Conservation (phyloP, 2,113 vertebrate genomes). For the Pseudorasbora parva region DNA sequence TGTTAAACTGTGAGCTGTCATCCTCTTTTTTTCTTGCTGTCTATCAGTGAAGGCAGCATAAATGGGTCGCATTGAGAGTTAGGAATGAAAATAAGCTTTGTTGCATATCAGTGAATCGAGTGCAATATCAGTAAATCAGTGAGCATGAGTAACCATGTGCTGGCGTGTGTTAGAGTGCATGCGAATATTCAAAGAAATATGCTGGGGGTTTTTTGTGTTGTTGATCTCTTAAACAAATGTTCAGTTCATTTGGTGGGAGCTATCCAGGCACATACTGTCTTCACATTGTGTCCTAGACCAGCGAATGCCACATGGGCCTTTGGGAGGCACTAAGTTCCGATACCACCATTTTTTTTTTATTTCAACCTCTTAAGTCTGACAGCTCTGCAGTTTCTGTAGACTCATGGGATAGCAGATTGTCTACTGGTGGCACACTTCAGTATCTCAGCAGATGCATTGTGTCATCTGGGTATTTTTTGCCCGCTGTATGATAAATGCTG, state of each 20-base stretch:
- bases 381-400: background rate
- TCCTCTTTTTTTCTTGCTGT: background rate
- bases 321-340: background rate
- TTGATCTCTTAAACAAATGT: background rate
- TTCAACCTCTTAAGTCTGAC: background rate
- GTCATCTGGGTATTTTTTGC: background rate
- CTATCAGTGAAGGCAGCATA: background rate
- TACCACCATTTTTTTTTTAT: background rate
- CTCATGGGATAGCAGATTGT: slow-evolving; percentile 5
- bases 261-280: background rate
- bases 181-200: slow-evolving; percentile 6
- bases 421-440: background rate
- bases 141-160: slow-evolving; percentile 19
- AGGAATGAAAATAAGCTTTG: slow-evolving; percentile 65
- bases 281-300: background rate
- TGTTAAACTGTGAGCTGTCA: slow-evolving; percentile 4
- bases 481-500: background rate
- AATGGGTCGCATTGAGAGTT: slow-evolving; percentile 51
- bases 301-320: background rate
- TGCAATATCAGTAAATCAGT: slow-evolving; percentile 48
- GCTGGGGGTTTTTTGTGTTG: background rate
- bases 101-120: slow-evolving; percentile 62
- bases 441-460: background rate
- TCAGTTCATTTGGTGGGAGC: background rate
- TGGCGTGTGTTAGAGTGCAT: slow-evolving; percentile 16